Evolutionary conservation across 2,888 invertebrate genomes (phyloP).

Genomic region (Caenorhabditis afra): DNA sequence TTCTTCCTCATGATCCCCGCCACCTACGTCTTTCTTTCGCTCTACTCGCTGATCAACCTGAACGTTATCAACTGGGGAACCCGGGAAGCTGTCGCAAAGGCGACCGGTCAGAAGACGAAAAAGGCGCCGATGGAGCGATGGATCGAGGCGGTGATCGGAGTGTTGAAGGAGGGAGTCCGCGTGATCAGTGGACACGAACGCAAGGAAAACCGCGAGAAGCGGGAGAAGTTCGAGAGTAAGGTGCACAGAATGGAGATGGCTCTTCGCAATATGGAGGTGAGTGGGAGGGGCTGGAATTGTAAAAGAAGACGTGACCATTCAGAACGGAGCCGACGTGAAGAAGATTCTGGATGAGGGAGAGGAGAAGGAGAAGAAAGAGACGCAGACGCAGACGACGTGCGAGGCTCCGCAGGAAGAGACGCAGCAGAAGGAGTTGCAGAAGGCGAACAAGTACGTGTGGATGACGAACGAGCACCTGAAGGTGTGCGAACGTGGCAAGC

Average conservation of each 20-base stretch:
- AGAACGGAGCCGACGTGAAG: conserved; percentile 49
- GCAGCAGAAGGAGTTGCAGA: conserved; percentile 32
- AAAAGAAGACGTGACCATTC: not conserved
- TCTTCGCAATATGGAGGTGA: conserved; percentile 44
- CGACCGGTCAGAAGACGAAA: conserved; percentile 72
- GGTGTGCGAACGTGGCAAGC: conserved; percentile 74
- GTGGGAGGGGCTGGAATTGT: not conserved
- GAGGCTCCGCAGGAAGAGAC: conserved; percentile 19
- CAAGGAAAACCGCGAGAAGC: conserved; percentile 51
- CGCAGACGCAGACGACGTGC: conserved; percentile 47
- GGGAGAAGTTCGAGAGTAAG: conserved; percentile 58
- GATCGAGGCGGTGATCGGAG: conserved; percentile 22
- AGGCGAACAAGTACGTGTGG: conserved; percentile 68
- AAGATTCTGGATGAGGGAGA: conserved; percentile 54
- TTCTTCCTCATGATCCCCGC: conserved; percentile 94
- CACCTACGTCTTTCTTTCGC: conserved; percentile 93
- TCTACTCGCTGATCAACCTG: conserved; percentile 93
- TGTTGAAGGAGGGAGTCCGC: conserved; percentile 31
- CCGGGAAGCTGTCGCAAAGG: conserved; percentile 85
- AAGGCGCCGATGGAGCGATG: conserved; percentile 59
- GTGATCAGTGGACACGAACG: conserved; percentile 35
- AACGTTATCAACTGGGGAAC: conserved; percentile 96
- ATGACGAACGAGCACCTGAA: conserved; percentile 74
- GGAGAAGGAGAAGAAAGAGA: conserved; percentile 28
- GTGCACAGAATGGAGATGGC: conserved; percentile 60